Evolutionary conservation across 2,113 vertebrate species (phyloP).

Genomic region (Pedionomus torquatus): DNA sequence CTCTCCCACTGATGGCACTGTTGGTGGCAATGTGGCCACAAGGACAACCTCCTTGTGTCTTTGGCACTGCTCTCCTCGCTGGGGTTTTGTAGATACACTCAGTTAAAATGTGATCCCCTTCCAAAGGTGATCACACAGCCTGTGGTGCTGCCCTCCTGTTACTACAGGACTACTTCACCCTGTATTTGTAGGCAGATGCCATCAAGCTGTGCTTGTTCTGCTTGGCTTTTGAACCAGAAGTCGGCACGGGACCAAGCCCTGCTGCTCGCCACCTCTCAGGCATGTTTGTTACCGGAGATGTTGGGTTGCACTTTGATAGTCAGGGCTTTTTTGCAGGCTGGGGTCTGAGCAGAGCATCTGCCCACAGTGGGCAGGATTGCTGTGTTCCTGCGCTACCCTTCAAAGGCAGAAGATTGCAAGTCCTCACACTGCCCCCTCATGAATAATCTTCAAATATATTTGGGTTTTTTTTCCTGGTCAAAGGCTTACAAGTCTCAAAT

Average conservation of each 20-base stretch:
- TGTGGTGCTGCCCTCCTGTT: background rate
- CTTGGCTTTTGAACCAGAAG: background rate
- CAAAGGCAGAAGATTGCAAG: background rate
- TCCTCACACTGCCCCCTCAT: background rate
- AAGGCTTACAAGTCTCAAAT: background rate
- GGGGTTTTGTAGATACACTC: background rate
- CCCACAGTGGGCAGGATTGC: background rate
- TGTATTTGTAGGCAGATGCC: background rate
- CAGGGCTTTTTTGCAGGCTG: background rate
- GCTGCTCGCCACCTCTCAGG: background rate
- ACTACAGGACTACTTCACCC: background rate
- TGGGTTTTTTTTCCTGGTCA: background rate
- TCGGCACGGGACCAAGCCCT: background rate
- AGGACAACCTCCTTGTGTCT: background rate
- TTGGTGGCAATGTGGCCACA: background rate
- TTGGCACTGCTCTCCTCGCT: background rate
- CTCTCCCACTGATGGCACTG: background rate
- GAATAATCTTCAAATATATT: conserved; percentile 33
- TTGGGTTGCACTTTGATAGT: background rate
- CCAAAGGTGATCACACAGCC: background rate
- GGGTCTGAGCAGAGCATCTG: background rate
- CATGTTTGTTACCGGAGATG: background rate
- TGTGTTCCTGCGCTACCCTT: background rate
- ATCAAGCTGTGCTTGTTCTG: background rate
- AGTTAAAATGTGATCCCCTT: background rate